Evolutionary conservation across 1,140 invertebrate genomes (phyloP).

Genomic region (Lepidurus packardi): DNA sequence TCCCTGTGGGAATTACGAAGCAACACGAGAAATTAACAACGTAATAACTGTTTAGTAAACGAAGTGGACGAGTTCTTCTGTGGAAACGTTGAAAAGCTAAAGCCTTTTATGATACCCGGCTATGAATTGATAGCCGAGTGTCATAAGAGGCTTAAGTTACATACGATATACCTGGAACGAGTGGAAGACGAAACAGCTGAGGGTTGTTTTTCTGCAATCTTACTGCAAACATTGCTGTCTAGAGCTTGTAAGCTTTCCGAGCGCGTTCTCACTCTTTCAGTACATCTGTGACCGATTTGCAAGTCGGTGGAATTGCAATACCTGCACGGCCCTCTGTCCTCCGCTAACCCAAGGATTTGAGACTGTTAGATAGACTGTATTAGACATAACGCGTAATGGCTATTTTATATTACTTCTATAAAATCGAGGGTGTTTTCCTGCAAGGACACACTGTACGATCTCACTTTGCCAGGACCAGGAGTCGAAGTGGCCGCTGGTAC

Average conservation of each 20-base stretch:
- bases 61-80: not conserved
- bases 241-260: not conserved
- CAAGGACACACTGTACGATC: slow-evolving; percentile 31
- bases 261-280: not conserved
- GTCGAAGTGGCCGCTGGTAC: not conserved
- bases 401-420: not conserved
- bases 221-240: not conserved
- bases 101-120: not conserved
- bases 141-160: not conserved
- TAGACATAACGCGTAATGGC: not conserved
- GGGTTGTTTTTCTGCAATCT: slow-evolving; percentile 10
- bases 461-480: slow-evolving; percentile 3
- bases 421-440: slow-evolving; percentile 28
- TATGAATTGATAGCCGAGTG: not conserved
- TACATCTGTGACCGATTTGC: not conserved
- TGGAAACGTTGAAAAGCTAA: not conserved
- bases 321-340: not conserved
- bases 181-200: not conserved
- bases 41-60: not conserved
- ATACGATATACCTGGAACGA: not conserved
- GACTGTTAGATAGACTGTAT: not conserved
- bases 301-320: slow-evolving; percentile 3
- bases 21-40: not conserved
- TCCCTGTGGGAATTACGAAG: not conserved
- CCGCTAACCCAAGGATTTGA: not conserved